Base-by-base conservation (phyloP, 2,797 vertebrate genomes). In the Acrossocheilus wenchowensis region DNA sequence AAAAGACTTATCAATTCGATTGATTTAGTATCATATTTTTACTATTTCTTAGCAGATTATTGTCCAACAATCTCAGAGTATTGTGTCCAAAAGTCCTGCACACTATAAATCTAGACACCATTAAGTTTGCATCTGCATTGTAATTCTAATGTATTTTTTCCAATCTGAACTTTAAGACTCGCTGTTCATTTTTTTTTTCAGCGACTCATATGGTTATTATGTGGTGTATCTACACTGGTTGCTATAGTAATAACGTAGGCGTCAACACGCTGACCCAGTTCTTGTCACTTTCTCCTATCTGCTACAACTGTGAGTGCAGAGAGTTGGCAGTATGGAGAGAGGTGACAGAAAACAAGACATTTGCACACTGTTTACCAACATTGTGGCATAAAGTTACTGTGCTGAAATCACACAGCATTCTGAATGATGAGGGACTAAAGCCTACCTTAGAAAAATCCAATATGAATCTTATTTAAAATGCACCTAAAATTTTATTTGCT, bases 241-340 rank as follows among this genome's bases (percentile, higher is more conserved):
- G 43, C 62, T 36, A 81, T 68, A 68, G 62, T 69, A 34, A 81
- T 81, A 66, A 66, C 6, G 79, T 81, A 81, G 79, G 62, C 79
- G 43, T 81, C 79, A 81, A 48, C 43, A 69, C 6, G 6, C 79
- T 69, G 79, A 69, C 79, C 62, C 62, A 81, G 79, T 81, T 81
- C 79, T 48, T 81, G 79, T 81, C 79, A 81, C 62, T 81, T 68
- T 81, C 62, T 68, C 66, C 62, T 81, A 1, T 81, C 79, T 68
- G 7, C 17, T 50, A 34, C 43, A 50, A 34, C 41, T 50, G 62
- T 48, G 62, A 68, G 79, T 8, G 43, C 62, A 68, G 43, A 81
- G 45, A 34, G 41, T 26, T 66, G 6, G n/a, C 78, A 26, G 26
- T 21, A 15, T 50, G 60, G 41, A 81, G 62, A 68, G 19, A 68